Evolutionary conservation across 2,888 invertebrate genomes (phyloP).

Genomic region (Rhagonycha fulva): DNA sequence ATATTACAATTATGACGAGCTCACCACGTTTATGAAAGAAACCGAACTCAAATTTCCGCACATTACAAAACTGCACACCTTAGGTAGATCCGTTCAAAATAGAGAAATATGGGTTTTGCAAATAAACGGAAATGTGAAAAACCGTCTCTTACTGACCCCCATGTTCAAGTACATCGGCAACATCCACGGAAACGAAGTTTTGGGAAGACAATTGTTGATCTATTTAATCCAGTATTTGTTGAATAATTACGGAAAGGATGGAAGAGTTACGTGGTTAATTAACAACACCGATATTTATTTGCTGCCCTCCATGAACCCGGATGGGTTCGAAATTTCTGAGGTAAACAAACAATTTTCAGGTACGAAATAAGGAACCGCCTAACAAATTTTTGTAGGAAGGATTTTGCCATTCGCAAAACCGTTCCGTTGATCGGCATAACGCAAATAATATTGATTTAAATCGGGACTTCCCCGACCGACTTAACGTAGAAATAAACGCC

Average conservation of each 20-base stretch:
- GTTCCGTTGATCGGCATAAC: conserved; percentile 78
- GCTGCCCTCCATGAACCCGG: conserved; percentile 97
- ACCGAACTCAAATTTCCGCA: conserved; percentile 69
- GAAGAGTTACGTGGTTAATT: conserved; percentile 75
- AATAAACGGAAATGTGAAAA: conserved; percentile 71
- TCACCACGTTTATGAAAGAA: conserved; percentile 66
- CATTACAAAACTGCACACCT: conserved; percentile 70
- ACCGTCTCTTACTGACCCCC: conserved; percentile 69
- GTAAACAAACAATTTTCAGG: conserved; percentile 58
- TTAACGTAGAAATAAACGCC: conserved; percentile 55
- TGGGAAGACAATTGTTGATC: conserved; percentile 83
- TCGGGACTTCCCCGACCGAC: conserved; percentile 92
- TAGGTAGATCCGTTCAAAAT: conserved; percentile 85
- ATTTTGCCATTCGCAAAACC: conserved; percentile 69
- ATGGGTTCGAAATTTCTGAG: conserved; percentile 89
- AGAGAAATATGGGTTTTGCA: conserved; percentile 82
- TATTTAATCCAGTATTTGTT: conserved; percentile 85
- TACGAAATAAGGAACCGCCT: conserved; percentile 2
- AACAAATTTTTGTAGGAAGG: conserved; percentile 70
- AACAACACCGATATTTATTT: conserved; percentile 90
- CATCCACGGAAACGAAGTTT: conserved; percentile 95
- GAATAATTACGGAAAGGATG: conserved; percentile 70
- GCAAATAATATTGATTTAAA: conserved; percentile 83
- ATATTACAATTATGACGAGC: conserved; percentile 74
- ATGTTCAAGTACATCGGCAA: conserved; percentile 94